phyloP scores from a whole-genome alignment of 2,888 invertebrate genomes.

The Tetanocera ferruginea region DNA sequence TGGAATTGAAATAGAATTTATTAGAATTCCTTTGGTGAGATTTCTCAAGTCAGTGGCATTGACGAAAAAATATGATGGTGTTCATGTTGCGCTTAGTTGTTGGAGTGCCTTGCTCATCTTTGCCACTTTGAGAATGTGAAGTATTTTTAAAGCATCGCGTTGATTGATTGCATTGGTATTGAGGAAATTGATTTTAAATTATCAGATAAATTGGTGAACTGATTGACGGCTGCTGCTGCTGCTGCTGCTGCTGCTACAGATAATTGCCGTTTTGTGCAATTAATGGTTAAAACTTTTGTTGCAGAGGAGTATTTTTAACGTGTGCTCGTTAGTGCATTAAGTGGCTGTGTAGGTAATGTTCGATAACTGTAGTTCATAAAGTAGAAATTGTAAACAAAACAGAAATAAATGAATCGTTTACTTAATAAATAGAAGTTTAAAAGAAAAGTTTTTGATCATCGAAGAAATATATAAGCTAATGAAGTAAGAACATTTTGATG shows the following conservation, averaged over 20 bases:
- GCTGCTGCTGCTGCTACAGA: background rate
- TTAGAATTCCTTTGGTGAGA: background rate
- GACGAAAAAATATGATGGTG: background rate
- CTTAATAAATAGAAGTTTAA: no score
- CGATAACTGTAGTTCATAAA: no score
- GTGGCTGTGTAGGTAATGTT: no score
- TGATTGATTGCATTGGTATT: constrained; percentile 19
- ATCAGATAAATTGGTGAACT: constrained; percentile 14
- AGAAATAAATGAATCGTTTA: no score
- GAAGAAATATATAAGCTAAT: no score
- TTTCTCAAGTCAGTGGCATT: background rate
- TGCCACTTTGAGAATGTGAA: background rate
- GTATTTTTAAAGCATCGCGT: background rate
- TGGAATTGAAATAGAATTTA: background rate
- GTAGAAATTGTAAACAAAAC: no score
- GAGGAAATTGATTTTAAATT: constrained; percentile 26
- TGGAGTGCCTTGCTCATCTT: background rate
- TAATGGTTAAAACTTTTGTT: background rate
- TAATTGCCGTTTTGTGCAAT: background rate
- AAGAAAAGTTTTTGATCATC: no score
- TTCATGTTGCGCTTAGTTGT: background rate
- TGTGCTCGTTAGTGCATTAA: no score
- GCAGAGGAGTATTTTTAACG: background rate
- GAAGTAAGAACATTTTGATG: no score
- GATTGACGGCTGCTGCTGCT: constrained; percentile 8